phyloP scores from a whole-genome alignment of 35 echinoderm and acorn worm genomes.

The Apostichopus japonicus region DNA sequence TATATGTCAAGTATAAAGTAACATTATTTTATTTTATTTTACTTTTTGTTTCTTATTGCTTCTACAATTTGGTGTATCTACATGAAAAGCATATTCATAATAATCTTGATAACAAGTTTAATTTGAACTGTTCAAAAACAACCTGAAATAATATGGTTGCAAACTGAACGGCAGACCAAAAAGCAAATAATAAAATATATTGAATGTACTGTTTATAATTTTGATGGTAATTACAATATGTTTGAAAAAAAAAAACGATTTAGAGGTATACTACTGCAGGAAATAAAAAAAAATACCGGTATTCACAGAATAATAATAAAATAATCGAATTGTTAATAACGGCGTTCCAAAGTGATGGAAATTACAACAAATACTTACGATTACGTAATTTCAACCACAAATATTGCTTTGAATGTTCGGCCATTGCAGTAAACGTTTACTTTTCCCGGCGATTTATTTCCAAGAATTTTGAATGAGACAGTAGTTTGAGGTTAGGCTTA shows the following conservation, averaged over 20 bases:
- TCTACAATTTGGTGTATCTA: conserved; percentile 23
- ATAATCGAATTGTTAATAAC: neutral
- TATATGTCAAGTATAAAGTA: neutral
- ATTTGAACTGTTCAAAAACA: neutral
- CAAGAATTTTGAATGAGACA: too few relatives aligned
- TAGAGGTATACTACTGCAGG: neutral
- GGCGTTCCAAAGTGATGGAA: neutral
- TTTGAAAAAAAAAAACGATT: neutral
- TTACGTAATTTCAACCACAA: neutral
- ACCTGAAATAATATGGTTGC: neutral
- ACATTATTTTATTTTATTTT: neutral
- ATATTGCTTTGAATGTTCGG: neutral
- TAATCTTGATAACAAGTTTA: neutral
- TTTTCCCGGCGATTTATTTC: too few relatives aligned
- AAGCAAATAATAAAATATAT: neutral
- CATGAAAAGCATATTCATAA: conserved; percentile 14
- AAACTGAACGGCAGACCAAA: neutral
- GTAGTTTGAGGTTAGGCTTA: too few relatives aligned
- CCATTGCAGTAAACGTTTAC: neutral
- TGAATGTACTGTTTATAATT: neutral
- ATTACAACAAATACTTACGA: neutral
- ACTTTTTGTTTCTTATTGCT: conserved; percentile 6
- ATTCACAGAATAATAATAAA: neutral
- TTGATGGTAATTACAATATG: neutral
- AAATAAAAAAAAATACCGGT: neutral